Evolutionary conservation across 2,113 vertebrate species (phyloP), one percentile per base, ranked within the genome.

Genomic region (Clinocottus analis): DNA sequence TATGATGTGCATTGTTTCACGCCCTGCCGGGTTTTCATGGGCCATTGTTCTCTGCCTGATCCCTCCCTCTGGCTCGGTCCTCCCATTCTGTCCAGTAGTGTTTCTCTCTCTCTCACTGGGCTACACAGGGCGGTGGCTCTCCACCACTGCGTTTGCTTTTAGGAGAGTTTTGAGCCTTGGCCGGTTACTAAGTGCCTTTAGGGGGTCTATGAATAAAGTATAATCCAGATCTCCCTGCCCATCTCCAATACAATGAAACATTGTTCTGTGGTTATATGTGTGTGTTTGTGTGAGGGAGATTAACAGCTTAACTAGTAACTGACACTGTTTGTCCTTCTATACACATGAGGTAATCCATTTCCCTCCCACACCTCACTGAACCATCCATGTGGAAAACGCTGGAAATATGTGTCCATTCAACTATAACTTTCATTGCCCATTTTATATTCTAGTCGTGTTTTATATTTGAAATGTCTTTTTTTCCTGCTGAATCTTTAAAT

Each of bases 201-300:
- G 51, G 76, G 49, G 45, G 49, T 65, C 51, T 45, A 59, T 72
- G 61, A 79, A 79, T 72, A 58, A 66, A 72, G 72, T 79, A 73
- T 73, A 61, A 72, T 65, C 53, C 41, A 35, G 49, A 71, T 71
- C 41, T 70, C 12, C 10, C 58, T 51, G 55, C 66, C 33, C 69
- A 62, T 53, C 33, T 69, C 33, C 41, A 53, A 11, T 45, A 56
- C 60, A 64, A 43, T 70, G 23, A 31, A 17, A 43, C 14, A 65
- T 27, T 64, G 67, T 43, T 29, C 16, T 31, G 49, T 65, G 27
- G n/a, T 61, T 45, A 7, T 61, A 25, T 23, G 23, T 47, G 23
- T 55, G 17, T 68, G 31, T 49, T 37, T 71, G 58, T 45, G 60
- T 45, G 49, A 5, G 68, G 5, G 27, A 51, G 43, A 63, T 74